Percentiles rank a stretch among this genome's conserved stretches.
Evolutionary conservation across 2,888 invertebrate species (phyloP).

Genomic region (Aspidiotus rigidus): DNA sequence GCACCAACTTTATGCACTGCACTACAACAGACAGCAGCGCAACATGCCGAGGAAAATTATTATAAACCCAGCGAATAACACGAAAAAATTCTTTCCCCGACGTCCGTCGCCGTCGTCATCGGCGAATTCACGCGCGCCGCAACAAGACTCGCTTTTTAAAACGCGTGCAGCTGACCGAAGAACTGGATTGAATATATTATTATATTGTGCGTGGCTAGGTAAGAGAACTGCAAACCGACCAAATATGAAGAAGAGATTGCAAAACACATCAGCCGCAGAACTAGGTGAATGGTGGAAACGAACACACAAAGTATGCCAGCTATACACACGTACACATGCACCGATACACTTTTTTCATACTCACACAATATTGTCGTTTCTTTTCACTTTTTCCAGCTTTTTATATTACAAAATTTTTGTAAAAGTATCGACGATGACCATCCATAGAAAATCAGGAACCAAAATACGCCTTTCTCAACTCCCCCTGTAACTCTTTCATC

Average conservation of each 20-base stretch:
- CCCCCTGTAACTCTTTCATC: no score
- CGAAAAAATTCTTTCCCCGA: not conserved
- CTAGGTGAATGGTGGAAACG: constrained; percentile 28
- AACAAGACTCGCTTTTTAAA: not conserved
- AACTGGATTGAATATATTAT: constrained; percentile 23
- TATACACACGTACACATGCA: no score
- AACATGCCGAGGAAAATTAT: not conserved
- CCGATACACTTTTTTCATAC: not conserved
- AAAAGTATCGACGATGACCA: no score
- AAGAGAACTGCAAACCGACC: constrained; percentile 22
- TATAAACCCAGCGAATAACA: not conserved
- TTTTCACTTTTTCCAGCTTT: not conserved
- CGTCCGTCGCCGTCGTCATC: not conserved
- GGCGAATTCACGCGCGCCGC: constrained; percentile 1
- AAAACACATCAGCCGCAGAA: constrained; percentile 18
- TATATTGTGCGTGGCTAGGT: constrained; percentile 16
- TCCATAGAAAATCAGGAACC: no score
- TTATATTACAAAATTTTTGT: not conserved
- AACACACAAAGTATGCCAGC: not conserved
- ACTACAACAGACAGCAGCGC: not conserved
- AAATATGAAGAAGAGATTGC: constrained; percentile 32
- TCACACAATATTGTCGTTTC: not conserved
- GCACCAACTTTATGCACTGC: not conserved
- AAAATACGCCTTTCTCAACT: not conserved
- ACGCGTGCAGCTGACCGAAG: constrained; percentile 16